A percentile compares a stretch with the other conserved stretches of the same genome.
Conservation (phyloP, 2,888 invertebrate genomes). For the Cabera pusaria region DNA sequence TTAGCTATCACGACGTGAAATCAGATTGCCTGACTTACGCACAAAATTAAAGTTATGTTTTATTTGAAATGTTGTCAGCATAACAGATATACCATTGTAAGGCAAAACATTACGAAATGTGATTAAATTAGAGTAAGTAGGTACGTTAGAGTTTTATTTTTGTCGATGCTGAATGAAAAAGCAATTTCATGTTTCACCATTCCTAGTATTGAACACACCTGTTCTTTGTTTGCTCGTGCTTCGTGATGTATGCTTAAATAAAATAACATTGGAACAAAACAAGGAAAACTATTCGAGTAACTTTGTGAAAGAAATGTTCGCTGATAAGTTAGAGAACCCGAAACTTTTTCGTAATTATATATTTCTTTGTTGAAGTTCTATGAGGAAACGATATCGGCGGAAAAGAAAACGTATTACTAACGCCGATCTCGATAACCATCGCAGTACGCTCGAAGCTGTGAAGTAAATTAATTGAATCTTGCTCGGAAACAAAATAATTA, state of each 20-base stretch:
- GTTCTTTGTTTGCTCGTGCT: constrained; percentile 15
- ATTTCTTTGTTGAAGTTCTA: constrained; percentile 11
- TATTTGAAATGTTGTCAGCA: too few relatives aligned
- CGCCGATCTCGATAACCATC: constrained; percentile 16
- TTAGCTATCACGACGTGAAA: too few relatives aligned
- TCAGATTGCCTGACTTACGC: too few relatives aligned
- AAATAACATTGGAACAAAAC: constrained; percentile 10
- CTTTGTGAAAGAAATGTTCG: neutral
- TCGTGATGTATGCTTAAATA: neutral
- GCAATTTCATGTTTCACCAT: constrained; percentile 25
- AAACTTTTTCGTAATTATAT: constrained; percentile 11
- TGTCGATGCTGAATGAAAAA: constrained; percentile 21
- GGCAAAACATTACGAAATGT: too few relatives aligned
- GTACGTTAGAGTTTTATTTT: constrained; percentile 29
- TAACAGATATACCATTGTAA: too few relatives aligned
- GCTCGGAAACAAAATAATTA: constrained; percentile 15
- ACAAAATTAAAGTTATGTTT: too few relatives aligned
- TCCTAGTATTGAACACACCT: constrained; percentile 16
- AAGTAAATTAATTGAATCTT: constrained; percentile 33
- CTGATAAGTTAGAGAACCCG: neutral
- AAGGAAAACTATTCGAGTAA: constrained; percentile 1
- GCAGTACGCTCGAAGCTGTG: constrained; percentile 21
- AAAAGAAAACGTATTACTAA: too few relatives aligned
- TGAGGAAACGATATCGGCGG: constrained; percentile 10
- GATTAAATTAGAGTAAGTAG: too few relatives aligned